Evolutionary conservation across 2,113 vertebrate genomes (phyloP), one percentile per base, ranked within the genome.

Genomic region (Pedetes capensis): DNA sequence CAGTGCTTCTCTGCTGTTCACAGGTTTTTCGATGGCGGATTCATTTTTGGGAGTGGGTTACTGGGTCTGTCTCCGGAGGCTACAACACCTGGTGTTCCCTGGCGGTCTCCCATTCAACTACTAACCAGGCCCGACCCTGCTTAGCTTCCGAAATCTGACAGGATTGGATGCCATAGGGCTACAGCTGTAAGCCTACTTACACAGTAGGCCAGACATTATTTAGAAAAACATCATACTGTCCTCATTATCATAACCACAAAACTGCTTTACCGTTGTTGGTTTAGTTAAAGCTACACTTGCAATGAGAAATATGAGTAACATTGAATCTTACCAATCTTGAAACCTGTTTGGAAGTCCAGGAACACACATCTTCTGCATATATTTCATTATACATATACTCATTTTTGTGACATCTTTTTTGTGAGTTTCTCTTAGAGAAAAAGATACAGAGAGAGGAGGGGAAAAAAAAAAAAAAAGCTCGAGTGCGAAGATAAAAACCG

Each of bases 381-480:
- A 53, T 53, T 57, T 81, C 71, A 89, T 87, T 72, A 81, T 16
- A 78, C 61, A 37, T 47, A 89, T 5, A 63, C 32, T 89, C 87
- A 82, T 69, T 75, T n/a, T 76, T 64, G 63, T 57, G 22, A 64
- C 20, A 92, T 32, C 86, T 64, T 87, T 82, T 86, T 92, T 82
- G 59, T 71, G 23, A 86, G 68, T 78, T 95, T 55, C 47, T 78
- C 82, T 83, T 49, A 20, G 12, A 29, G 22, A 32, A 49, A 42
- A 82, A 39, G n/a, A 14, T 27, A 57, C 4, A 75, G 59, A 16
- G 37, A 12, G 13, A 49, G 42, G 44, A 72, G 29, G n/a, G 22
- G 17, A 12, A 69, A 53, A 42, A n/a, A n/a, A 61, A 61, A 57
- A 32, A 53, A n/a, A n/a, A 39, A 23, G 10, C 27, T 71, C 49